Base-by-base conservation (phyloP, 1,140 invertebrate genomes). In the Drosophila kurseongensis region DNA sequence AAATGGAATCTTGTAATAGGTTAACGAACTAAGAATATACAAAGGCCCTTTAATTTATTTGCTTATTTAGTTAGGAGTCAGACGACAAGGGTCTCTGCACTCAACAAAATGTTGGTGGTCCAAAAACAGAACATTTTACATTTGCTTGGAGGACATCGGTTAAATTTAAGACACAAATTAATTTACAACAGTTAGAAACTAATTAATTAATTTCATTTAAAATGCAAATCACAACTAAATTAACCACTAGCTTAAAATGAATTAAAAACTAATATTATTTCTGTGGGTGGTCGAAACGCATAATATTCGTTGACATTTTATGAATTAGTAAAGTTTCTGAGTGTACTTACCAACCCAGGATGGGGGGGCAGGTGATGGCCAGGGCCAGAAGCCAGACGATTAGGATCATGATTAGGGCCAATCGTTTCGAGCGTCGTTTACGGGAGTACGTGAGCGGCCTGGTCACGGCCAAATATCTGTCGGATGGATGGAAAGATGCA, bases 301-400 rank as follows among this genome's bases (percentile, higher is more conserved):
- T 32, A 32, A 32, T 32, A 3, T 7, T 32, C 29, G 1, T 32
- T 32, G 6, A 8, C 29, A 8, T 7, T 32, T 32, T 0, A 7
- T 32, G 8, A 8, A 6, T 32, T 7, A 7, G 29, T 7, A 32
- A 10, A 18, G 23, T 47, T 5, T 29, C 2, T 12, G 95, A 1
- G 97, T 96, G 0, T 54, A 84, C 94, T 94, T 91, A 96, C 95
- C 96, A 96, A 86, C 96, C 96, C 69, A 97, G 94, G 90, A 97
- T 95, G 1, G 97, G 97, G 5, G 97, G 96, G 81, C 97, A 96
- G 4, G 96, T 97, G 41, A 98, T 97, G 40, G 96, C 94, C 6
- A 96, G 94, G 0, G 97, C 96, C 13, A 95, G 93, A 0, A 96
- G 90, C 97, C 97, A 98, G 1, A 98, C 97, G 29, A 95, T 94